Base-by-base conservation (phyloP, 2,888 invertebrate genomes). In the Nomada hirtipes region DNA sequence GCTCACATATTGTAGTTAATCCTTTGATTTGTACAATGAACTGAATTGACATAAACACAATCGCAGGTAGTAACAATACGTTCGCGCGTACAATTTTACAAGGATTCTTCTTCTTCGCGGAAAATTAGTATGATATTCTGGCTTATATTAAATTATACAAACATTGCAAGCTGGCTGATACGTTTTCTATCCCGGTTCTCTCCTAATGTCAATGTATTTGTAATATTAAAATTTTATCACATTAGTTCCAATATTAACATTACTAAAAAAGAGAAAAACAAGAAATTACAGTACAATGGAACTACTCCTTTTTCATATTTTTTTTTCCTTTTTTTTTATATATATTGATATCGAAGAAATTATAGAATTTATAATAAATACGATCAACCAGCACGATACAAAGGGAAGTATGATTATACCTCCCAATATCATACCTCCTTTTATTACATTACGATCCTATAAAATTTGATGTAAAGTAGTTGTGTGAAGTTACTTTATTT, bases 381-480 rank as follows among this genome's bases (percentile, higher is more conserved):
- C 15, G 18, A 69, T 69, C 72, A 72, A 64, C 83, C 68, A 76
- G 59, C 83, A 23, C 26, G 26, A 64, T 44, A 59, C n/a, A n/a
- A 57, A 72, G 68, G 44, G 2, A 44, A 29, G 15, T 26, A 15
- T 15, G 29, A 52, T 15, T 50, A 42, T 36, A 18, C 23, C 55
- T 18, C 42, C 0, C 13, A 23, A 42, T 60, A 57, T 18, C 10
- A 60, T 29, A 26, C 10, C 36, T 44, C 61, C 44, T 47, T 50
- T 61, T 20, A 13, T 29, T 23, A 15, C 15, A n/a, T 65, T 47
- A 18, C 42, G 57, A 42, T 1, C 23, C 61, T 65, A 68, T 2
- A 23, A 47, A 57, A 60, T 65, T 70, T 82, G 63, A 76, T 71
- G 29, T 61, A 82, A 82, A 82, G 36, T 67, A 82, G 23, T 15